Percentiles rank a stretch among this genome's conserved stretches.
phyloP scores from a whole-genome alignment of 1,140 invertebrate species.

The Pantala flavescens region DNA sequence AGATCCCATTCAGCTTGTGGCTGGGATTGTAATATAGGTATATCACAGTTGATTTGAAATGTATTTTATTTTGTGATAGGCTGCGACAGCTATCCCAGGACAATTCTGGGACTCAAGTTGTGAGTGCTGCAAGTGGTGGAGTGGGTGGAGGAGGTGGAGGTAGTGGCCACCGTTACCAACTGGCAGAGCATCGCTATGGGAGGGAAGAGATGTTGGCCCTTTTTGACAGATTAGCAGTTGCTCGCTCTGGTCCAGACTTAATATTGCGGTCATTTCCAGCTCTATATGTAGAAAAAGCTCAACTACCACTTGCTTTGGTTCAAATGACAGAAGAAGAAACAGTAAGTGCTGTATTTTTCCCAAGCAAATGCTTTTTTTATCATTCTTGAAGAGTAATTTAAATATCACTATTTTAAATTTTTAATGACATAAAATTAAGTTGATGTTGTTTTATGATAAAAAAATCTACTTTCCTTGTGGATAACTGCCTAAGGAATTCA shows the following conservation, averaged over 20 bases:
- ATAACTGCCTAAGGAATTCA: too few species aligned
- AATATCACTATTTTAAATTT: too few species aligned
- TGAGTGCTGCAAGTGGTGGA: conserved; percentile 25
- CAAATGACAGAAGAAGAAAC: conserved; percentile 72
- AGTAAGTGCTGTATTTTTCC: conserved; percentile 35
- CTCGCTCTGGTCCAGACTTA: not conserved
- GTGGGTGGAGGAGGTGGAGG: conserved; percentile 32
- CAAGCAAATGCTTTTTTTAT: not conserved
- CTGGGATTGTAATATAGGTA: too few species aligned
- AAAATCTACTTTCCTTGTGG: too few species aligned
- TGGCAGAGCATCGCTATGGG: conserved; percentile 69
- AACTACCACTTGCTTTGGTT: conserved; percentile 63
- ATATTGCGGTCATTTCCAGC: conserved; percentile 40
- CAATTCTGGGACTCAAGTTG: not conserved
- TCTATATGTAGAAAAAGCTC: conserved; percentile 62
- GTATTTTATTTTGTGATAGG: conserved; percentile 14
- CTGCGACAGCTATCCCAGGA: not conserved
- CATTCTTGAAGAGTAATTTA: not conserved
- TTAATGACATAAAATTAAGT: too few species aligned
- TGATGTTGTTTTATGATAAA: too few species aligned
- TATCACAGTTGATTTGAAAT: not conserved
- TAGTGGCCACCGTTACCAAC: conserved; percentile 40
- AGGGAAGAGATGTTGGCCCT: conserved; percentile 81
- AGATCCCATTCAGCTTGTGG: too few species aligned
- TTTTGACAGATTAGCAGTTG: conserved; percentile 47